Conservation (phyloP, 2,797 vertebrate genomes). For the Sibirionetta formosa region DNA sequence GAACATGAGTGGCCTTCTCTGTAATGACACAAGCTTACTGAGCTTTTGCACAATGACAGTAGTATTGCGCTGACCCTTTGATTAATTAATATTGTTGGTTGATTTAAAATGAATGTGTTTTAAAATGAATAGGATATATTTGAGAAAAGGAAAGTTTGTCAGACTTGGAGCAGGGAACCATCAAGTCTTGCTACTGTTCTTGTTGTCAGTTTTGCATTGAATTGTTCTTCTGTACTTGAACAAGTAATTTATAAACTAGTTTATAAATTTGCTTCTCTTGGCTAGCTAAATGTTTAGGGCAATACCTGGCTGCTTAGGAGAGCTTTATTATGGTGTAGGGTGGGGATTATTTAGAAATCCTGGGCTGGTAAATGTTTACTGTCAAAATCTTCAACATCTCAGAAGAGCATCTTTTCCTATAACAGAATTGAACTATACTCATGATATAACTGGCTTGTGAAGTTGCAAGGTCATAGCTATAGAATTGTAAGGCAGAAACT, state of each 20-base stretch:
- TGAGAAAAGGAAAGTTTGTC: background rate
- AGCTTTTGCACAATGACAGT: background rate
- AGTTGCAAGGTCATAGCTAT: background rate
- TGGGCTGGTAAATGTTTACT: background rate
- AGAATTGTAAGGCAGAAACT: background rate
- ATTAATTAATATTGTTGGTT: background rate
- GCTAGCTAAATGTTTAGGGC: background rate
- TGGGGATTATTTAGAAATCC: background rate
- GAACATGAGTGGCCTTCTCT: background rate
- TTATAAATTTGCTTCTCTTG: background rate
- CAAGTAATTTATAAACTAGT: background rate
- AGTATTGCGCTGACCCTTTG: background rate
- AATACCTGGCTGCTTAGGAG: background rate
- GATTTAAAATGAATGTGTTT: background rate
- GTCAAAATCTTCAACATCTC: background rate
- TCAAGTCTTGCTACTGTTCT: background rate
- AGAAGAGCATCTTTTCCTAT: background rate
- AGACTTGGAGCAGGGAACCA: background rate
- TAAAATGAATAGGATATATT: background rate
- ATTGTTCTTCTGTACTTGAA: background rate
- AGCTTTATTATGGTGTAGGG: background rate
- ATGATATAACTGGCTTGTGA: background rate
- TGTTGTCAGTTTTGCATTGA: background rate
- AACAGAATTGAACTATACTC: background rate
- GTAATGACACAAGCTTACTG: background rate